Base-by-base conservation (phyloP, 1,140 invertebrate species). In the Mylabris phalerata region DNA sequence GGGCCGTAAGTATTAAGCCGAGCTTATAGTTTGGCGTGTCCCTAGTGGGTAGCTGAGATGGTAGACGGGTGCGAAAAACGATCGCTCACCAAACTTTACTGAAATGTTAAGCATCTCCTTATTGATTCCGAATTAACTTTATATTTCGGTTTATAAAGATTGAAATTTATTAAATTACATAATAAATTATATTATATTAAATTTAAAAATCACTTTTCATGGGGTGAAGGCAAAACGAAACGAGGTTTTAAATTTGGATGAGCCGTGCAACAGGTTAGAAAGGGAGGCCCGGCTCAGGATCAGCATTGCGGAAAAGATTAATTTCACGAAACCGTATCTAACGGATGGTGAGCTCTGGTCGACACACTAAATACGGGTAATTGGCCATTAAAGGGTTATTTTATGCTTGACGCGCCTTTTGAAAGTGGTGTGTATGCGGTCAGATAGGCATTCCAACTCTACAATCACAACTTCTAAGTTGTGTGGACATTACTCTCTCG, bases 21-120 rank as follows among this genome's bases (percentile, higher is more conserved):
- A 62, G 71, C 71, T 73, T 73, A 71, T 46, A 70, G 68, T 70
- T 72, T 70, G 62, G 60, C 54, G 42, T 57, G 66, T 70, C 67
- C 62, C 68, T 57, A 60, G 65, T 55, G 62, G 66, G 58, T 68
- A 70, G 67, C 71, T 72, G 68, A 72, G 71, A 70, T 64, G 68
- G 62, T 59, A 64, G 55, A 57, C 61, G 50, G 48, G 55, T 55
- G 57, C 55, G 58, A 67, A 71, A 70, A 71, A 70, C 65, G 63
- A 58, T 63, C 59, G 56, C 41, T 56, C 55, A 40, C 52, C 54
- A 43, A 59, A 59, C 55, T 59, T 59, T 62, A 62, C 46, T 45
- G 42, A 55, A 49, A 46, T 44, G 26, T 10, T 57, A 59, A 59
- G 51, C 45, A 48, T 49, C 48, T 45, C 52, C 59, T 58, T 62